A percentile compares a stretch with the other conserved stretches of the same genome.
Conservation (phyloP, 2,888 invertebrate species). For the Chloroclysta siterata region DNA sequence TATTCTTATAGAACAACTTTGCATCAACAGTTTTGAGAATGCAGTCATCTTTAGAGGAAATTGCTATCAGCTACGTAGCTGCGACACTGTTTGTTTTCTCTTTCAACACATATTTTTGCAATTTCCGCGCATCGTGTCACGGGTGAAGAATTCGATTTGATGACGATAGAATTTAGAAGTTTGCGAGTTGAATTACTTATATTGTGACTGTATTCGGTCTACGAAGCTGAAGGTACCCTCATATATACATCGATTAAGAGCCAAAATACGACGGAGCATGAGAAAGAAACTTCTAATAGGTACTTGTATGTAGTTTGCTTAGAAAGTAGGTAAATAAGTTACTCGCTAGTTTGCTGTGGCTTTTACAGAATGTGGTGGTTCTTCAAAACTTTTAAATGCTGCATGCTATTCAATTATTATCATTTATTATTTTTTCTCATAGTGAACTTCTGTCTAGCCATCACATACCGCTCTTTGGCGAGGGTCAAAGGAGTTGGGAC, state of each 20-base stretch:
- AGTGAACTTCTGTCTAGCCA: conserved; percentile 83
- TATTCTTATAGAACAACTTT: conserved; percentile 36
- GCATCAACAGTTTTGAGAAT: conserved; percentile 38
- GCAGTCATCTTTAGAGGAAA: conserved; percentile 46
- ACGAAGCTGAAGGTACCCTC: conserved; percentile 35
- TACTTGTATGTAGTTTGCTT: conserved; percentile 37
- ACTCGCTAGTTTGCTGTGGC: conserved; percentile 35
- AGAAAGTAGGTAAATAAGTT: conserved; percentile 39
- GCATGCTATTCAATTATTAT: conserved; percentile 30
- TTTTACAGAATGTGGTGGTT: conserved; percentile 33
- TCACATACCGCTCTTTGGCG: conserved; percentile 93
- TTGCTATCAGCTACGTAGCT: conserved; percentile 37
- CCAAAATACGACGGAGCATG: conserved; percentile 51
- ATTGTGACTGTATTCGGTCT: conserved; percentile 49
- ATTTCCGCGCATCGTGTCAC: conserved; percentile 53
- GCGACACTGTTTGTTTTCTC: conserved; percentile 50
- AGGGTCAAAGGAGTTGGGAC: conserved; percentile 87
- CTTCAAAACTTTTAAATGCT: conserved; percentile 20
- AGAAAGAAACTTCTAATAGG: conserved; percentile 30
- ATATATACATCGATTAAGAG: conserved; percentile 49
- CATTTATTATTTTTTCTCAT: conserved; percentile 32
- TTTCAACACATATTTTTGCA: conserved; percentile 59
- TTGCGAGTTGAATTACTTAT: conserved; percentile 64
- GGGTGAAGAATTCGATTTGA: conserved; percentile 69
- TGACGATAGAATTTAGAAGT: conserved; percentile 50